Percentiles rank a stretch among this genome's conserved stretches.
Evolutionary conservation across 2,888 invertebrate genomes (phyloP).

Genomic region (Napeogenes inachia): DNA sequence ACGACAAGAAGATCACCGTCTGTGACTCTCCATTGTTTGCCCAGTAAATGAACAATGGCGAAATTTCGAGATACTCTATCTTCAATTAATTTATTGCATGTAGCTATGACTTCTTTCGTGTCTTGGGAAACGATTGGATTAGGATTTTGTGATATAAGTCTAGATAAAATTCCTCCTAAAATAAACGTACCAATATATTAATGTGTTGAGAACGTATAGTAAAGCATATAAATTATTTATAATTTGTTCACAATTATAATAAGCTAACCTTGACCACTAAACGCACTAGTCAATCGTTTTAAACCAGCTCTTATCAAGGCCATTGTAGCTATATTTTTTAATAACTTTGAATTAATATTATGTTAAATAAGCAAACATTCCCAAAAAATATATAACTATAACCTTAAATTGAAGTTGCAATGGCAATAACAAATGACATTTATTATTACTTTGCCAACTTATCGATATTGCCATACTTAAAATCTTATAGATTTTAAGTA

Average conservation of each 20-base stretch:
- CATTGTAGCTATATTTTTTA: slow-evolving; percentile 35
- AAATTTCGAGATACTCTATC: slow-evolving; percentile 82
- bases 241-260: too few species aligned
- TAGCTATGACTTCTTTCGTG: slow-evolving; percentile 75
- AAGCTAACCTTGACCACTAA: slow-evolving; percentile 50
- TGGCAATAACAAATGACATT: too few species aligned
- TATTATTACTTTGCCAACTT: too few species aligned
- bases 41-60: slow-evolving; percentile 88
- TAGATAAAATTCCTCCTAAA: slow-evolving; percentile 60
- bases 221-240: background rate
- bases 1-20: slow-evolving; percentile 90
- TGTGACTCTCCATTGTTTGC: slow-evolving; percentile 91
- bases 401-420: too few species aligned
- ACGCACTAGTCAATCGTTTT: slow-evolving; percentile 49
- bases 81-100: slow-evolving; percentile 80
- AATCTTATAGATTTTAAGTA: too few species aligned
- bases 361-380: too few species aligned
- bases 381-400: too few species aligned
- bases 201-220: background rate
- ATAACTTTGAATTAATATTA: background rate
- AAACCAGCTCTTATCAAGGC: slow-evolving; percentile 58
- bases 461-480: too few species aligned
- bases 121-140: slow-evolving; percentile 45
- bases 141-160: slow-evolving; percentile 52
- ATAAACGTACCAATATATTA: slow-evolving; percentile 18